Base-by-base conservation (phyloP, 2,888 invertebrate genomes). In the Dendrolimus houi region DNA sequence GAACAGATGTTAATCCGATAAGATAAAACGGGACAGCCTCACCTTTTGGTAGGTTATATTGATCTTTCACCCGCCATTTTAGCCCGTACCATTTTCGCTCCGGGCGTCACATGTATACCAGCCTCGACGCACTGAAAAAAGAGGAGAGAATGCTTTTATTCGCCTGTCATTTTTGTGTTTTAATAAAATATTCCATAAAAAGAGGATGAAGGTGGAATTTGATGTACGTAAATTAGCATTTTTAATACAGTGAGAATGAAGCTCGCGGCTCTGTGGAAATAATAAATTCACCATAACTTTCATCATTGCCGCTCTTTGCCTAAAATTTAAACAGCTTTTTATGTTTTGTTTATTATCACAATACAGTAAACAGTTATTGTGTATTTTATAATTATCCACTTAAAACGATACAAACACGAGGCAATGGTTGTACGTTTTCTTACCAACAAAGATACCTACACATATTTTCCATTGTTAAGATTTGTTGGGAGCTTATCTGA, bases 11-110 rank as follows among this genome's bases (percentile, higher is more conserved):
- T 57, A 68, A 68, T 56, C 53, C 29, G 12, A 55, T 57, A 60
- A 59, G 86, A 62, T 67, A 53, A 75, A 87, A 62, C 67, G 75
- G 64, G 85, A 84, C 52, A 71, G 75, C 58, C 62, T 74, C 56
- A 82, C 81, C 84, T 85, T 89, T 87, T 80, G 85, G 87, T 87
- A 80, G 87, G 78, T 87, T 83, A 88, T 91, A 91, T 91, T 91
- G 91, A 91, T 91, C 91, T 90, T 87, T 87, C 87, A 86, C 85
- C 89, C 89, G 87, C 90, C 90, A 89, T 90, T 88, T 89, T 88
- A 87, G 78, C 77, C 74, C 75, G 81, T 77, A 79, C 83, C 85
- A 85, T 87, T 90, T 87, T 87, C 82, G 81, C 85, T 85, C 72
- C 77, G 74, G 81, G 85, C 85, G 81, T 83, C 87, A 85, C 87